These are phyloP conservation scores for Ptychobarbus kaznakovi DNA, from an alignment of 2,797 vertebrate species.

Conservation along the genomic window DNA sequence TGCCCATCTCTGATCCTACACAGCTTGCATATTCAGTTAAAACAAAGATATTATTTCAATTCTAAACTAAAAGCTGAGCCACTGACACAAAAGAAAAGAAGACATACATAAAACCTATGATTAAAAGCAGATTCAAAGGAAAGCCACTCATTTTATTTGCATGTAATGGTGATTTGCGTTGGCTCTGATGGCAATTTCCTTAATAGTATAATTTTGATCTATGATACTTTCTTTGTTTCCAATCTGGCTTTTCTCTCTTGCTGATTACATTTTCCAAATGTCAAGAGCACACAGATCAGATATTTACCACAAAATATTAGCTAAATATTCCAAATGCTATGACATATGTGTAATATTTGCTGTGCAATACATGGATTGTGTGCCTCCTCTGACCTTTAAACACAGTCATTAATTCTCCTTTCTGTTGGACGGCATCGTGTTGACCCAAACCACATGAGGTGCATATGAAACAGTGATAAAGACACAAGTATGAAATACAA, in stretches of 20 bases:
- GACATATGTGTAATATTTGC: constrained; percentile 20
- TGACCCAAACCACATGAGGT: background rate
- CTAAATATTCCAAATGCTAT: constrained; percentile 57
- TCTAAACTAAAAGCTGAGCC: background rate
- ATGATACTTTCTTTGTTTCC: constrained; percentile 71
- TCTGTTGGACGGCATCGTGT: background rate
- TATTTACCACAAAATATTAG: constrained; percentile 73
- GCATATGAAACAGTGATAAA: background rate
- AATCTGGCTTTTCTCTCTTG: constrained; percentile 69
- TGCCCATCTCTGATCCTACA: background rate
- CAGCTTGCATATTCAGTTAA: too few species aligned
- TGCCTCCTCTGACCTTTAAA: constrained; percentile 1
- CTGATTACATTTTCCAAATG: constrained; percentile 79
- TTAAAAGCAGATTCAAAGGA: background rate
- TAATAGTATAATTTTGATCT: constrained; percentile 76
- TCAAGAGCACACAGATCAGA: constrained; percentile 73
- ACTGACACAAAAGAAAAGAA: background rate
- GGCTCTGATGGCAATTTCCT: constrained; percentile 66
- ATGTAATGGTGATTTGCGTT: background rate
- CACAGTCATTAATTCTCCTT: background rate
- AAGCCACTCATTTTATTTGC: background rate
- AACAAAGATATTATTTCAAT: background rate
- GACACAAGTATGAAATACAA: background rate
- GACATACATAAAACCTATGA: background rate
- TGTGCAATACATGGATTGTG: constrained; percentile 45